phyloP scores from a whole-genome alignment of 2,888 invertebrate genomes.

The Branchinecta sandiegonensis region DNA sequence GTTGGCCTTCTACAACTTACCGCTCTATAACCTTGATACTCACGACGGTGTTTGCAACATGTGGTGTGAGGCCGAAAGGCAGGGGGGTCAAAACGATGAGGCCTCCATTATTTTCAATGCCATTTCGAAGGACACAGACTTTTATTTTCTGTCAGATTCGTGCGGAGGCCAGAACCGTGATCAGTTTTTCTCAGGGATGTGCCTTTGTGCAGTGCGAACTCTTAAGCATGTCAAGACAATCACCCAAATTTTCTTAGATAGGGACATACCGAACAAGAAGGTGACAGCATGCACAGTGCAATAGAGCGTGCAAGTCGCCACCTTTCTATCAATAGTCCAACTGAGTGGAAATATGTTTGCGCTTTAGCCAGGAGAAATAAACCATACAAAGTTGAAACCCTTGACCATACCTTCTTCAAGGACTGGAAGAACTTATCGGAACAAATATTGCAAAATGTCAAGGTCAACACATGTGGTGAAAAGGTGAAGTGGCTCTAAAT shows the following conservation, averaged over 20 bases:
- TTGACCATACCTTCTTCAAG: too few species aligned
- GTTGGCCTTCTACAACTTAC: constrained; percentile 31
- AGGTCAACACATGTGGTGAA: too few species aligned
- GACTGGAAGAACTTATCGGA: too few species aligned
- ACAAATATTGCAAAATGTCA: too few species aligned
- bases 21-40: constrained; percentile 31
- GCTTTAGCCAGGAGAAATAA: too few species aligned
- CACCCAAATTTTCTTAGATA: neutral
- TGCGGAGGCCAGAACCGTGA: neutral
- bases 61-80: constrained; percentile 31
- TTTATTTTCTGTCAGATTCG: neutral
- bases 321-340: too few species aligned
- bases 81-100: constrained; percentile 31
- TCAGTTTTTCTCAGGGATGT: neutral
- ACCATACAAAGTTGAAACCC: too few species aligned
- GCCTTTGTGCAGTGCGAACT: neutral
- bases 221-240: neutral
- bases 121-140: too few species aligned
- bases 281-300: too few species aligned
- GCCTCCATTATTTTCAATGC: neutral
- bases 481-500: too few species aligned
- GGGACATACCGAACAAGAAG: neutral
- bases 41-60: constrained; percentile 30
- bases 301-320: too few species aligned
- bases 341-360: too few species aligned